Evolutionary conservation across 2,888 invertebrate genomes (phyloP).

Genomic region (Cartodere bifasciata): DNA sequence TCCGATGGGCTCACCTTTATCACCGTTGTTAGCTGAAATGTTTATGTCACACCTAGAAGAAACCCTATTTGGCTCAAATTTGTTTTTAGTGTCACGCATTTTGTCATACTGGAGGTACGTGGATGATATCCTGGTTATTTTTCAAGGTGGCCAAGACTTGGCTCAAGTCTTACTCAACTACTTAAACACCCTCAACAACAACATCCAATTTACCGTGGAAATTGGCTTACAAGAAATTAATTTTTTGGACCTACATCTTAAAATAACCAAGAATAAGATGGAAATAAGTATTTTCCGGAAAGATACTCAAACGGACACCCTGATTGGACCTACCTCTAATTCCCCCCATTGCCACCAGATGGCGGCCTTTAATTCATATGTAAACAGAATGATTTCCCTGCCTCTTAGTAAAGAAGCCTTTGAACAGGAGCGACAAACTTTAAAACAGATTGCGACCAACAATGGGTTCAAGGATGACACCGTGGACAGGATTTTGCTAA

Average conservation of each 20-base stretch:
- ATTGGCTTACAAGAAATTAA: too few relatives aligned
- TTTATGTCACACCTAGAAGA: conserved; percentile 6
- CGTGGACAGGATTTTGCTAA: too few relatives aligned
- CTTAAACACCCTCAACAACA: not conserved
- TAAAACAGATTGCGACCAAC: too few relatives aligned
- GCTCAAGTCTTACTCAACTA: conserved; percentile 1
- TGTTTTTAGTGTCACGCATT: conserved; percentile 2
- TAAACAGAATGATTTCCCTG: conserved; percentile 3
- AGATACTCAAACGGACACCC: conserved; percentile 4
- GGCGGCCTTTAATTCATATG: conserved; percentile 2
- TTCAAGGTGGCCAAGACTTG: conserved; percentile 2
- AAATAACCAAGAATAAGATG: not conserved
- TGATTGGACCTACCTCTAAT: conserved; percentile 3
- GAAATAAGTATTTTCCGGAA: conserved; percentile 1
- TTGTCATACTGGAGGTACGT: conserved; percentile 7
- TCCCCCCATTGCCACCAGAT: conserved; percentile 1
- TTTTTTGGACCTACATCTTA: conserved; percentile 5
- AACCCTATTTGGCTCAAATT: conserved; percentile 4
- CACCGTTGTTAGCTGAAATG: conserved; percentile 5
- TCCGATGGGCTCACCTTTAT: conserved; percentile 8
- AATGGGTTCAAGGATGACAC: too few relatives aligned
- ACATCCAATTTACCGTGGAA: conserved; percentile 4
- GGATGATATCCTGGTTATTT: conserved; percentile 6
- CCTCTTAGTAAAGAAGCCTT: conserved; percentile 2
- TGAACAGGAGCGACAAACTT: conserved; percentile 2